These are phyloP conservation scores for Sakesphorus luctuosus DNA, from an alignment of 2,113 vertebrate species.

Conservation along the genomic window DNA sequence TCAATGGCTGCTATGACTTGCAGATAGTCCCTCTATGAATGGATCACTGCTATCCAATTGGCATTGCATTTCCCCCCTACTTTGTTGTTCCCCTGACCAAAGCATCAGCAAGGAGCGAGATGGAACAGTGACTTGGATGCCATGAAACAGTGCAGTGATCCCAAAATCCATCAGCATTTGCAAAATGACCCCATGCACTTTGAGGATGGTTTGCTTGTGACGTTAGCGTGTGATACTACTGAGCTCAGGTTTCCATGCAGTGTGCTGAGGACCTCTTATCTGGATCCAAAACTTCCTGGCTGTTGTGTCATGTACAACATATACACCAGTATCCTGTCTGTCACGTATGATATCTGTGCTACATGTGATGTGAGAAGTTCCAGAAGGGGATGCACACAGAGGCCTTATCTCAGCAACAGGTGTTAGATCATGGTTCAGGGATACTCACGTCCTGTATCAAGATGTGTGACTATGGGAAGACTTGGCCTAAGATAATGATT, in stretches of 20 bases:
- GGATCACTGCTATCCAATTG: accelerated
- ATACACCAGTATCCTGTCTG: not conserved
- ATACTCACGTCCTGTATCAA: not conserved
- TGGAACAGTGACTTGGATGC: not conserved
- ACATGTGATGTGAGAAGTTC: not conserved
- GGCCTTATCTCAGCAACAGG: not conserved
- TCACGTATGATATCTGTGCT: not conserved
- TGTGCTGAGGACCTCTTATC: not conserved
- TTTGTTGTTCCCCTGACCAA: not conserved
- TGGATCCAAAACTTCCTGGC: not conserved
- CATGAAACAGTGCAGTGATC: not conserved
- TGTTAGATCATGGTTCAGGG: not conserved
- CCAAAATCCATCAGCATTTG: not conserved
- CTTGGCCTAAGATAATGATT: not conserved
- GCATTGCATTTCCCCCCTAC: not conserved
- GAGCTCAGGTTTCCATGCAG: not conserved
- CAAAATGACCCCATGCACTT: not conserved
- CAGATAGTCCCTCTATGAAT: not conserved
- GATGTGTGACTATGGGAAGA: not conserved
- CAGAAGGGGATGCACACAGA: not conserved
- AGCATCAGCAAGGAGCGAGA: not conserved
- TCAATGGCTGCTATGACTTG: accelerated
- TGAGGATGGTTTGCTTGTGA: not conserved
- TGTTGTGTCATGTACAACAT: accelerated
- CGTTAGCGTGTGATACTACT: accelerated